phyloP scores from a whole-genome alignment of 2,113 vertebrate species.

The Terrapene triunguis region DNA sequence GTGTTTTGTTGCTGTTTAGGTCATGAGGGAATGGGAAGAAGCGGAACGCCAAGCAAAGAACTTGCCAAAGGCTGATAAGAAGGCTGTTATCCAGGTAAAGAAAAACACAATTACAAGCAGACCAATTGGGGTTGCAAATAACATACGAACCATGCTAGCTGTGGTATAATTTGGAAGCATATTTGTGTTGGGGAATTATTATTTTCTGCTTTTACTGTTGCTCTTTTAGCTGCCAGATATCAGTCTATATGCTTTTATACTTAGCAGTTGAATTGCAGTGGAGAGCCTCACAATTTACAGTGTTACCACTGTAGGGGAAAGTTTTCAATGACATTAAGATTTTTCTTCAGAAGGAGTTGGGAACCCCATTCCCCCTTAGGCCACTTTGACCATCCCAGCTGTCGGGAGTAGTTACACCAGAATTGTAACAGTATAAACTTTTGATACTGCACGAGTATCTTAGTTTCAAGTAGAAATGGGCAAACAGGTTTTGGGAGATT shows the following conservation, averaged over 20 bases:
- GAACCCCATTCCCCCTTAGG: accelerated
- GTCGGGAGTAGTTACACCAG: not conserved
- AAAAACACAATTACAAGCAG: not conserved
- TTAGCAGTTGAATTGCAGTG: not conserved
- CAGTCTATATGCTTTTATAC: not conserved
- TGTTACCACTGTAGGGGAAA: not conserved
- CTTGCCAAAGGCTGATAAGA: conserved; percentile 95
- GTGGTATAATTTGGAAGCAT: not conserved
- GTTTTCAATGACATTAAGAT: not conserved
- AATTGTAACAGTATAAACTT: not conserved
- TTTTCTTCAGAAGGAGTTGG: not conserved
- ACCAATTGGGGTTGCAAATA: not conserved
- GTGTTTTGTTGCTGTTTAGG: conserved; percentile 77
- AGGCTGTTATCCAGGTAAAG: conserved; percentile 96
- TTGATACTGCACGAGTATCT: not conserved
- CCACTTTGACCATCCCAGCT: not conserved
- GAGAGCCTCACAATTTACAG: not conserved
- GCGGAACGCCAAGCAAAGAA: conserved; percentile 96
- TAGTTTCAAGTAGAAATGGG: not conserved
- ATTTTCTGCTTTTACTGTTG: not conserved
- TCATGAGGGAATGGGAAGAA: conserved; percentile 99
- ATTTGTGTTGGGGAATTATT: not conserved
- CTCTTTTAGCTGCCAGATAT: not conserved
- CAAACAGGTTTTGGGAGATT: conserved; percentile 5
- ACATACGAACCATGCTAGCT: not conserved